Evolutionary conservation across 2,797 vertebrate species (phyloP), one percentile per base, ranked within the genome.

Genomic region (Gymnodraco acuticeps): DNA sequence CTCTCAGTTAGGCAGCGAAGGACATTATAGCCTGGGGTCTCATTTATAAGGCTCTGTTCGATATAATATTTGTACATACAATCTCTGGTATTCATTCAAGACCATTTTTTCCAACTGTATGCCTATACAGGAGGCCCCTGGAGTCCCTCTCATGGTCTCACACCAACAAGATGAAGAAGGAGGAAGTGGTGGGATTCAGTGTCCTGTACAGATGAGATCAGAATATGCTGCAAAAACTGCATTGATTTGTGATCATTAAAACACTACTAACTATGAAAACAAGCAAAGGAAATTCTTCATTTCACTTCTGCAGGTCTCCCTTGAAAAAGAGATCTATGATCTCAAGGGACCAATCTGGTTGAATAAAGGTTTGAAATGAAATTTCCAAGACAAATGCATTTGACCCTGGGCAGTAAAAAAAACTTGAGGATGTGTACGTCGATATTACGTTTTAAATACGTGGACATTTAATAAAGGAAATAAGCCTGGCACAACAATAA

Each of bases 211-310:
- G 19, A 41, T 13, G 3, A 19, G 33, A 16, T 8, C 52, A 72
- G 16, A 5, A 55, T 5, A 62, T 0, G 1, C 9, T 64, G 64
- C n/a, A 51, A 17, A 11, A 45, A 42, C 72, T 75, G 60, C 80
- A 84, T 59, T 79, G 61, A 47, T 12, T 60, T 82, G 77, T 70
- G 48, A 55, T 81, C 69, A 47, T 54, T 8, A 56, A 50, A n/a
- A 20, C 46, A 31, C 61, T 0, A 0, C 4, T 3, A 4, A 53
- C 2, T 13, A 42, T 3, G 20, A 2, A 63, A 68, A 43, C 11
- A 61, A 14, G 60, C 3, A 33, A 41, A 17, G 33, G 60, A 64
- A 58, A 47, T 2, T 17, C 5, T 5, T 38, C 6, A 3, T 48
- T 62, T 23, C 2, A 23, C 23, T 23, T 23, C 23, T 23, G 23